Evolutionary conservation across 2,888 invertebrate species (phyloP).

Genomic region (Sinohyriopsis cumingii): DNA sequence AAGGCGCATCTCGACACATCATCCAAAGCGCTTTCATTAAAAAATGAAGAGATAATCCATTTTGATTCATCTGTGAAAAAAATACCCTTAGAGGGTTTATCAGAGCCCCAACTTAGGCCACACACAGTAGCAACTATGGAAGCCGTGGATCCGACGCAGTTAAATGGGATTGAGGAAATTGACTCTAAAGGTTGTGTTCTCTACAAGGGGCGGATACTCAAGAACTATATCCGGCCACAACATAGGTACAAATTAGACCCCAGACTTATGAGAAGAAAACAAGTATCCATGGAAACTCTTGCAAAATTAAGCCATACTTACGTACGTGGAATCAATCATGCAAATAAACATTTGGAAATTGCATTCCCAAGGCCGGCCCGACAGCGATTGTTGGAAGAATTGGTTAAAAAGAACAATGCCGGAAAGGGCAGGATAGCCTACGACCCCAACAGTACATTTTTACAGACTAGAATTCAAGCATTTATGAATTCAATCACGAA

Average conservation of each 20-base stretch:
- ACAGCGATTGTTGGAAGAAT: slow-evolving; percentile 32
- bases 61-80: too few species aligned
- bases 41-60: too few species aligned
- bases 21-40: too few species aligned
- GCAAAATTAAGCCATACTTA: slow-evolving; percentile 34
- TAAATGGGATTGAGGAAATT: neutral
- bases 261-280: slow-evolving; percentile 32
- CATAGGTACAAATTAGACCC: slow-evolving; percentile 46
- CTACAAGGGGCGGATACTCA: slow-evolving; percentile 31
- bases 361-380: slow-evolving; percentile 40
- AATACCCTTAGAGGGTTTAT: too few species aligned
- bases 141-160: too few species aligned
- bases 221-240: slow-evolving; percentile 42
- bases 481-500: slow-evolving; percentile 41
- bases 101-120: too few species aligned
- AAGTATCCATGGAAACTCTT: slow-evolving; percentile 39
- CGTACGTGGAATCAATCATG: slow-evolving; percentile 34
- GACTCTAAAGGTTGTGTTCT: slow-evolving; percentile 8
- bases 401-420: slow-evolving; percentile 35
- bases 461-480: slow-evolving; percentile 28
- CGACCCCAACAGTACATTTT: slow-evolving; percentile 13
- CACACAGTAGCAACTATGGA: too few species aligned
- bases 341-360: slow-evolving; percentile 33
- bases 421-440: slow-evolving; percentile 8
- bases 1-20: too few species aligned